phyloP scores from a whole-genome alignment of 1,140 invertebrate genomes.

The Chrysomallon squamiferum region DNA sequence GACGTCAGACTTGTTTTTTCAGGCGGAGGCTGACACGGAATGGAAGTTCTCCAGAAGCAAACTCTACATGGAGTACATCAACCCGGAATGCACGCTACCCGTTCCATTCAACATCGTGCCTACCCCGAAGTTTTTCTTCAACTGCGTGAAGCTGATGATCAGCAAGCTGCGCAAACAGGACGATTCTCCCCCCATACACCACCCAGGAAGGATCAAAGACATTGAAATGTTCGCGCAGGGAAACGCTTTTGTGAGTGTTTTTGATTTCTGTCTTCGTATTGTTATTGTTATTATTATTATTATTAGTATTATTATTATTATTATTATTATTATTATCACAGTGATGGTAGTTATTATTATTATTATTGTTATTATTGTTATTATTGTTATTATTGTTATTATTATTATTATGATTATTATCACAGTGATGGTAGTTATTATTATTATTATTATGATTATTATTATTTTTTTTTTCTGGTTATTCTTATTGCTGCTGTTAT shows the following conservation, averaged over 20 bases:
- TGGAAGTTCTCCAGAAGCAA: constrained; percentile 98
- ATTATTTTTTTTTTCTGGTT: too few species aligned
- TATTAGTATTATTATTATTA: too few species aligned
- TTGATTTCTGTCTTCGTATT: too few species aligned
- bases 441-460: too few species aligned
- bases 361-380: too few species aligned
- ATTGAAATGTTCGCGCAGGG: constrained; percentile 39
- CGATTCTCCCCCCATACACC: constrained; percentile 24
- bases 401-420: too few species aligned
- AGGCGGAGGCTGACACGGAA: constrained; percentile 96
- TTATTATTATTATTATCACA: too few species aligned
- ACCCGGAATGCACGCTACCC: constrained; percentile 93
- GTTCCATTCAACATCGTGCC: constrained; percentile 87
- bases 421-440: too few species aligned
- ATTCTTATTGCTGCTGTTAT: too few species aligned
- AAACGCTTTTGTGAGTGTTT: neutral
- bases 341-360: too few species aligned
- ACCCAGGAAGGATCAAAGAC: constrained; percentile 49
- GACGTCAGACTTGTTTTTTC: constrained; percentile 37
- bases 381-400: too few species aligned
- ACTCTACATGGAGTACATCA: constrained; percentile 98
- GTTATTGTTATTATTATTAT: too few species aligned
- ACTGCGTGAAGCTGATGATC: constrained; percentile 82
- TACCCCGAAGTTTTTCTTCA: constrained; percentile 70
- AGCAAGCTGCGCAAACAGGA: constrained; percentile 73